phyloP scores from a whole-genome alignment of 1,140 invertebrate genomes.

The Neuroterus valhalla region DNA sequence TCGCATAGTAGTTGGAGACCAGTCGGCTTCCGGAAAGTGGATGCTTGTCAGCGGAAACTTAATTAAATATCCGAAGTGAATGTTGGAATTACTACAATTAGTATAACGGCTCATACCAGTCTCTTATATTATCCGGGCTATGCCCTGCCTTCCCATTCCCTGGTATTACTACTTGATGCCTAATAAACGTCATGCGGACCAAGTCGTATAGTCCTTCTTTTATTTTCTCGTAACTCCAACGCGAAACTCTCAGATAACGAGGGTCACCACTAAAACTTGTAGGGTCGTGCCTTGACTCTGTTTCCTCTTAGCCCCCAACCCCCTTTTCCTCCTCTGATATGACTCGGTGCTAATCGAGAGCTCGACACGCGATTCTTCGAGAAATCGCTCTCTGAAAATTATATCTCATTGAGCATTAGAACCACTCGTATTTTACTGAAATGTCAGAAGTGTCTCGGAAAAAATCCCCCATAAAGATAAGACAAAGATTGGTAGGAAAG shows the following conservation, averaged over 20 bases:
- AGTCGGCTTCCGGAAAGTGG: constrained; percentile 50
- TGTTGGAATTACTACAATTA: constrained; percentile 74
- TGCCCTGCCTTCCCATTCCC: constrained; percentile 64
- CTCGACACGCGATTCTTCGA: constrained; percentile 12
- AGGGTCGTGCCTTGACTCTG: constrained; percentile 11
- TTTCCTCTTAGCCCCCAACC: not conserved
- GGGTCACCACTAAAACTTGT: constrained; percentile 46
- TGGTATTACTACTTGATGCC: constrained; percentile 75
- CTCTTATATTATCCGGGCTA: constrained; percentile 68
- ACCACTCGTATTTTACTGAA: not conserved
- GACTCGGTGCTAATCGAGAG: constrained; percentile 6
- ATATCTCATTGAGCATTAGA: not conserved
- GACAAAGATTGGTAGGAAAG: not conserved
- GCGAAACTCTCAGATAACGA: constrained; percentile 52
- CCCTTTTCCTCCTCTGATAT: not conserved
- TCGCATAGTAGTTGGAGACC: not conserved
- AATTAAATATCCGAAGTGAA: constrained; percentile 76
- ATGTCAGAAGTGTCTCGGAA: not conserved
- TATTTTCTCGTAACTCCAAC: constrained; percentile 45
- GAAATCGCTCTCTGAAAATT: constrained; percentile 1
- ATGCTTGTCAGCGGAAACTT: constrained; percentile 74
- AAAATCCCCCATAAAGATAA: constrained; percentile 23
- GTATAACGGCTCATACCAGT: constrained; percentile 68
- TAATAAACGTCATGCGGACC: constrained; percentile 72
- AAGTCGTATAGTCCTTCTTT: constrained; percentile 38